Conservation (phyloP, 2,113 vertebrate genomes). For the Plotosus lineatus region DNA sequence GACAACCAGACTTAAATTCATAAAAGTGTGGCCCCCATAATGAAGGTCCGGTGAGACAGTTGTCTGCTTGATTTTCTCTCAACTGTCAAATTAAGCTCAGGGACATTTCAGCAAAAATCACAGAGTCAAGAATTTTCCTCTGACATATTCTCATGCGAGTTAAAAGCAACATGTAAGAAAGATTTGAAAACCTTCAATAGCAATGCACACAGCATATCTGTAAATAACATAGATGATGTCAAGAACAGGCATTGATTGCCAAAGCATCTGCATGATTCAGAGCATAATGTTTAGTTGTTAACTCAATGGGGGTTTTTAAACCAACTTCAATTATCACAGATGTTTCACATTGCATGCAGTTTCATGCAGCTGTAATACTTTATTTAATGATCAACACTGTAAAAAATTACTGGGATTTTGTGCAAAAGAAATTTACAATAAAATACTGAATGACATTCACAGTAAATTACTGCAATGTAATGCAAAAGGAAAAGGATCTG, state of each 20-base stretch:
- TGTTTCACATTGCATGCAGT: background rate
- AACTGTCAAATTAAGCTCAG: slow-evolving; percentile 1
- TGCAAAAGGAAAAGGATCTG: too few species aligned
- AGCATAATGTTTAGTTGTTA: background rate
- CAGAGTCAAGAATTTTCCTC: background rate
- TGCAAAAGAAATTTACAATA: background rate
- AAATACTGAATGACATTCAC: background rate
- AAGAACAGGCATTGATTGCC: background rate
- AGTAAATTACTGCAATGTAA: background rate
- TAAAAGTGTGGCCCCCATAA: background rate
- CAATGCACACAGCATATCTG: background rate
- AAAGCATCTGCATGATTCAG: background rate
- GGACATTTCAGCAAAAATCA: background rate
- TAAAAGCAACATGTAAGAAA: background rate
- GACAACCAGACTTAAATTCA: background rate
- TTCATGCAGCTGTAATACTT: background rate
- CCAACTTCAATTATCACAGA: slow-evolving; percentile 11
- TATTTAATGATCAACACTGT: background rate
- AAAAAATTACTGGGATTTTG: background rate
- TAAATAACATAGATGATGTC: background rate
- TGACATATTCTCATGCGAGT: background rate
- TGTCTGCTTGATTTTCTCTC: slow-evolving; percentile 4
- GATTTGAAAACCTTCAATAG: background rate
- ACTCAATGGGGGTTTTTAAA: background rate
- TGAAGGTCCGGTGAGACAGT: background rate